Base-by-base conservation (phyloP, 2,888 invertebrate genomes). In the Nowickia ferox region DNA sequence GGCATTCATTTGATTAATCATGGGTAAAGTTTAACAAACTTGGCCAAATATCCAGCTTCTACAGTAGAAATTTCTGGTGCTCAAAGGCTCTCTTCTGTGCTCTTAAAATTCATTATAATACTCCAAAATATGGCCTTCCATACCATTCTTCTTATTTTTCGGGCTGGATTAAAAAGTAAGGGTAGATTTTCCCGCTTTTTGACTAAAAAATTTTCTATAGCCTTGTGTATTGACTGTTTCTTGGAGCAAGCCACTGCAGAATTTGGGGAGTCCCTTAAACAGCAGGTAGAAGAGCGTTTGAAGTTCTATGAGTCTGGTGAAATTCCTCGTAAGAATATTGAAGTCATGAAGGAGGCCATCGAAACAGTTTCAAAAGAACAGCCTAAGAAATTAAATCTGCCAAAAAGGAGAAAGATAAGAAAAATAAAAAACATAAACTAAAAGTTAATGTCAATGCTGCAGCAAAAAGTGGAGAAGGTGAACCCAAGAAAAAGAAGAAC, bases 181-280 rank as follows among this genome's bases (percentile, higher is more conserved):
- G 99, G 99, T 0, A 94, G 99, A 75, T 99, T 99, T 91, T 99
- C 99, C 22, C 94, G 99, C 46, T 99, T 98, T 93, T 94, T 99
- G 83, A 99, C 99, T 53, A 99, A 99, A 93, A 99, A 99, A 93
- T 99, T 99, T 93, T 98, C 99, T 0, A 98, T 99, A 87, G 99
- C 99, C 0, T 98, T 98, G 0, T 95, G 99, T 90, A 98, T 99
- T 86, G 99, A 99, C 93, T 99, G 99, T 91, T 99, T 99, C 94
- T 94, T 93, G 93, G 97, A 97, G 89, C 94, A 93, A 53, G 96
- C 96, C 44, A 95, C 96, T 0, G 93, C 94, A 63, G 93, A 97
- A 0, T 98, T 96, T 93, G 98, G 98, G 9, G 96, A 97, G 84
- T 96, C 96, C 88, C 94, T 98, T 9, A 95, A 96, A 15, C 96